These are phyloP conservation scores for Lepus oiostolus DNA, from an alignment of 2,797 vertebrate genomes.

Conservation along the genomic window DNA sequence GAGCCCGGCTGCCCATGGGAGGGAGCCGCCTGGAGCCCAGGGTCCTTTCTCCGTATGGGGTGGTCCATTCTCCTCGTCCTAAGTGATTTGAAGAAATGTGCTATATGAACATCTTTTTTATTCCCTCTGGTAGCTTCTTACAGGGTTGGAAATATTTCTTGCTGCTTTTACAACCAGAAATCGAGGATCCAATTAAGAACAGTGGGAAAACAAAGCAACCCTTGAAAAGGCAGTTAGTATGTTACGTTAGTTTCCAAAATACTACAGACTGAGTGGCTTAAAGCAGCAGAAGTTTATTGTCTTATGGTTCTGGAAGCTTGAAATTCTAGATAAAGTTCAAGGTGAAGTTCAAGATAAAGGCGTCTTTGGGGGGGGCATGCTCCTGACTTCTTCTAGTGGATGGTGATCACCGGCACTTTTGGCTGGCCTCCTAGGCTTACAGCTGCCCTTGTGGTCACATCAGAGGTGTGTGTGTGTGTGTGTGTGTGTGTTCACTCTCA, in stretches of 20 bases:
- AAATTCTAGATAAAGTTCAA: not conserved
- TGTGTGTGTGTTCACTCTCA: not conserved
- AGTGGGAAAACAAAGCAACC: not conserved
- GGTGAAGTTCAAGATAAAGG: not conserved
- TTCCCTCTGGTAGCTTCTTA: accelerated
- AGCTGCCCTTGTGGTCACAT: accelerated
- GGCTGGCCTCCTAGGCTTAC: not conserved
- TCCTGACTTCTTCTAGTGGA: too few relatives aligned
- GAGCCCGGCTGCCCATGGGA: too few relatives aligned
- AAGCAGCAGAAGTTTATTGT: not conserved
- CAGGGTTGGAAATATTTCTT: not conserved
- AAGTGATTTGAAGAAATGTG: not conserved
- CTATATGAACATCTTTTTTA: accelerated
- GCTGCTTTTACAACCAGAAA: not conserved
- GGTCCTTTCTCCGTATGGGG: accelerated
- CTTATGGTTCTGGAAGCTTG: not conserved
- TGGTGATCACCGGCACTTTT: not conserved
- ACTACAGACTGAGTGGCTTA: not conserved
- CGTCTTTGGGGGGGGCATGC: not conserved
- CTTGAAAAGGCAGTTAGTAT: not conserved
- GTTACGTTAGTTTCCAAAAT: not conserved
- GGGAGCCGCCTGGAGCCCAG: not conserved
- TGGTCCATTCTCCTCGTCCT: accelerated
- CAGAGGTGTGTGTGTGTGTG: too few relatives aligned
- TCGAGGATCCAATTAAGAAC: not conserved